phyloP scores from a whole-genome alignment of 2,113 vertebrate species.

The Tursiops truncatus region DNA sequence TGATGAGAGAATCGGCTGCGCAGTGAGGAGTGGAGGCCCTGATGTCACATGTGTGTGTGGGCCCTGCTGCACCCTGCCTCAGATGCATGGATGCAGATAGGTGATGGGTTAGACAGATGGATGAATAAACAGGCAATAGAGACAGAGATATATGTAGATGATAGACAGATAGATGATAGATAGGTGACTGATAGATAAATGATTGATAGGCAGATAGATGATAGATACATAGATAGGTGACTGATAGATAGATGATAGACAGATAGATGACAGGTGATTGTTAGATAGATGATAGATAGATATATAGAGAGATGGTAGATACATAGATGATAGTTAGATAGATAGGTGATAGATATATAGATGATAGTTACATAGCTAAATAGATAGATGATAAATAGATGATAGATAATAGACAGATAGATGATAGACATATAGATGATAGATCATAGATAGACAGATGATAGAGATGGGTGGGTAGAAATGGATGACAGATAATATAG shows the following conservation, averaged over 20 bases:
- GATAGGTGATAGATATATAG: not conserved
- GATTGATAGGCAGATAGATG: too few species aligned
- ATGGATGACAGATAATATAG: not conserved
- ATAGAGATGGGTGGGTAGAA: not conserved
- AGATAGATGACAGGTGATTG: not conserved
- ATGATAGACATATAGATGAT: too few species aligned
- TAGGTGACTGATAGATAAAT: fast-evolving
- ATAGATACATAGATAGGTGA: too few species aligned
- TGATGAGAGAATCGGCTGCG: not conserved
- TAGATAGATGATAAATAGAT: not conserved
- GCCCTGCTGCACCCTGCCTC: not conserved
- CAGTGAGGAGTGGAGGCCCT: too few species aligned
- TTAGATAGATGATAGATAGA: too few species aligned
- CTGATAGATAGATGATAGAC: too few species aligned
- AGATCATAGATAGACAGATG: not conserved
- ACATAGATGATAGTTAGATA: not conserved
- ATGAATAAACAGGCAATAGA: not conserved
- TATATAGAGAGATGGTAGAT: fast-evolving
- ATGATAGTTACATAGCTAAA: too few species aligned
- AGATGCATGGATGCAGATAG: too few species aligned
- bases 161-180: fast-evolving
- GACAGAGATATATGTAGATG: not conserved
- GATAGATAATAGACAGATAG: not conserved
- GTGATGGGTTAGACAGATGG: not conserved
- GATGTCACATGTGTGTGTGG: fast-evolving